Evolutionary conservation across 1,140 invertebrate genomes (phyloP).

Genomic region (Pogonognathellus flavescens): DNA sequence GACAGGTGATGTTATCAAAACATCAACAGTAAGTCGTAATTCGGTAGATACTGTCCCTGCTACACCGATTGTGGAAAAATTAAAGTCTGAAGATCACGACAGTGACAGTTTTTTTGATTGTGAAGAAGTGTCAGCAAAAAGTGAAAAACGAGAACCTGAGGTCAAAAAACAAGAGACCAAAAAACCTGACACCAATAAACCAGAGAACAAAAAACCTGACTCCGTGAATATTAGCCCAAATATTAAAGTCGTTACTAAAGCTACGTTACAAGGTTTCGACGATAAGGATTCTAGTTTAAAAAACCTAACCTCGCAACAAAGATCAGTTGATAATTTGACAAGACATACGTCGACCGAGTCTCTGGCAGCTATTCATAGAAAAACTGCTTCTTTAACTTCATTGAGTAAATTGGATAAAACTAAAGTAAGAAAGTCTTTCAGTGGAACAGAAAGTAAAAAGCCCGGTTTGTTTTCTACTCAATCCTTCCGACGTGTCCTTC

Average conservation of each 20-base stretch:
- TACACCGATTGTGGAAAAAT: not conserved
- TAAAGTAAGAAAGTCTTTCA: conserved; percentile 57
- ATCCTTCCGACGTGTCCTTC: conserved; percentile 56
- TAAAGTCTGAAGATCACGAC: conserved; percentile 18
- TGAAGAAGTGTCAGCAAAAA: conserved; percentile 30
- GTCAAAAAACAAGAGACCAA: not conserved
- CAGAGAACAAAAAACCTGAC: not conserved
- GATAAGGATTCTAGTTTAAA: not conserved
- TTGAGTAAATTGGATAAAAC: conserved; percentile 47
- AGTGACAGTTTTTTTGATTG: conserved; percentile 30
- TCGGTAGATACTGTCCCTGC: not conserved
- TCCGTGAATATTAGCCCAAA: not conserved
- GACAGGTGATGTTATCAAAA: not conserved
- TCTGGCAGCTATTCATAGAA: conserved; percentile 1
- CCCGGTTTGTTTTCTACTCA: conserved; percentile 46
- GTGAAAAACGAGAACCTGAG: not conserved
- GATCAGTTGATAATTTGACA: not conserved
- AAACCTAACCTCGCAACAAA: not conserved
- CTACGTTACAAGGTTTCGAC: conserved; percentile 43
- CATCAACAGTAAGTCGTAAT: not conserved
- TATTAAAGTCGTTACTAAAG: conserved; percentile 44
- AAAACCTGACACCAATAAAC: not conserved
- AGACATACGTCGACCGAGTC: not conserved
- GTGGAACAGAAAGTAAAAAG: conserved; percentile 47
- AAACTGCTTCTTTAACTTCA: conserved; percentile 33